Conservation (phyloP, 2,797 vertebrate genomes). For the Mormyrops boulengeri region DNA sequence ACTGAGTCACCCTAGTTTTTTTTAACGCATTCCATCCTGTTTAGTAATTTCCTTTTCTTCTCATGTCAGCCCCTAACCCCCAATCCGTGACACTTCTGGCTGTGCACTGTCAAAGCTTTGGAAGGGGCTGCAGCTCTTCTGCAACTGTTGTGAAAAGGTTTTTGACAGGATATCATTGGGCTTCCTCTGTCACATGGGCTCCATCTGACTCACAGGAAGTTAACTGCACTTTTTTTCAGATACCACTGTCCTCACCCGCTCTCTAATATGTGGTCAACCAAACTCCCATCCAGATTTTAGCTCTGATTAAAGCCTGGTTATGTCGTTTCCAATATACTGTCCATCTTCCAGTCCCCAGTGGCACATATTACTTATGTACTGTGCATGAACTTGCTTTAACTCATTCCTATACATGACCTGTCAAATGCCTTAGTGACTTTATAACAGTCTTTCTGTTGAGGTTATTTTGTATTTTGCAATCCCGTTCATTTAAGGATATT, state of each 20-base stretch:
- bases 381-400: background rate
- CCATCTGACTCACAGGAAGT: conserved; percentile 39
- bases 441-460: background rate
- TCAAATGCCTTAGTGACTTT: background rate
- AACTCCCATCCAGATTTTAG: background rate
- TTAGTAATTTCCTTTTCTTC: background rate
- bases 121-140: background rate
- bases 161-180: conserved; percentile 31
- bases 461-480: background rate
- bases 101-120: background rate
- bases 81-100: background rate
- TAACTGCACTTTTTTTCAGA: background rate
- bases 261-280: conserved; percentile 47
- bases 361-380: background rate
- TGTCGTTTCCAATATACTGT: background rate
- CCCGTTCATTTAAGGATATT: background rate
- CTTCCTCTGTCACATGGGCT: conserved; percentile 31
- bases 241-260: conserved; percentile 26
- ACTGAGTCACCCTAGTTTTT: background rate
- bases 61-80: background rate
- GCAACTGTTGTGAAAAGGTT: background rate
- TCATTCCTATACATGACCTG: background rate
- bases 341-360: background rate
- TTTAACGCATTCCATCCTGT: background rate
- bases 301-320: background rate